Base-by-base conservation (phyloP, 2,113 vertebrate species). In the Calypte anna region DNA sequence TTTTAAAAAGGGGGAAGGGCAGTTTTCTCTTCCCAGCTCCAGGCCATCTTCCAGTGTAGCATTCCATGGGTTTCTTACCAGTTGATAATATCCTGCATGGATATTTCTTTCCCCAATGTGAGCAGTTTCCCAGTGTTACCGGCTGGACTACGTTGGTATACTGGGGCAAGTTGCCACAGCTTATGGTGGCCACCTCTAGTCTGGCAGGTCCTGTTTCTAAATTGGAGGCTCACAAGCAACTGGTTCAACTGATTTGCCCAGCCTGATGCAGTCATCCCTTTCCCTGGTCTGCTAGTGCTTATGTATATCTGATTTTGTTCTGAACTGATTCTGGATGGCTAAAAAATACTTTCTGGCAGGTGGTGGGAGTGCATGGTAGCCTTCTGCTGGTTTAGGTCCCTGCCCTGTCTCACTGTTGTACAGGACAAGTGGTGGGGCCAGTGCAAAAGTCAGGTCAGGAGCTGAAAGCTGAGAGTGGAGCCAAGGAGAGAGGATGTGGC, bases 381-480 rank as follows among this genome's bases (percentile, higher is more conserved):
- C 12, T 50, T 50, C 31, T 84, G 22, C 61, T 78, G 54, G 10
- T 74, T 77, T 51, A 70, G 31, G 18, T 92, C 31, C 46, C n/a
- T 67, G 40, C 12, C 3, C 50, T 73, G 36, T 81, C 27, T 80
- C 0, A 0, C 30, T 2, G 1, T 59, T 36, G 24, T 55, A 3
- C 0, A 1, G 55, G 20, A 33, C 19, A 15, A 63, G 24, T 25
- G 15, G 51, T 62, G 9, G 57, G 31, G 33, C 84, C 69, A 63
- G 2, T 0, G 0, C 24, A 5, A 24, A 83, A 44, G 51, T 76
- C 72, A 12, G 14, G 5, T 51, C 0, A 0, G 80, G 31, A 83
- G n/a, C 38, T 0, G 0, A 18, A 13, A 78, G 48, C 84, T 81
- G 69, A 36, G 88, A 53, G 33, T 7, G 36, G 50, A 75, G 44